phyloP scores from a whole-genome alignment of 2,888 invertebrate species.

The Podotricha telesiphe region DNA sequence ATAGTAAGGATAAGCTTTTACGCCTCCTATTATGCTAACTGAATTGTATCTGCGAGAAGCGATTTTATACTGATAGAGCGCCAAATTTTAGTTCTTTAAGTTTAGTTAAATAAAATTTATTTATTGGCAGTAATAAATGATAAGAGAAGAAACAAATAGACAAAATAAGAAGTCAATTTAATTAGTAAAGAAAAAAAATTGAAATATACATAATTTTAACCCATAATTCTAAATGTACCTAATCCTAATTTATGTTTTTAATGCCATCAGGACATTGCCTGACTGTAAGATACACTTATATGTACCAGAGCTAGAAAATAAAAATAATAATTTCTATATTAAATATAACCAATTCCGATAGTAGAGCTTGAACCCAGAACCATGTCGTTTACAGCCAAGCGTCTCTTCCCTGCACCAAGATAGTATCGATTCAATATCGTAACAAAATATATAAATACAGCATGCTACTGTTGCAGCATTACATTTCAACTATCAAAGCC shows the following conservation, averaged over 20 bases:
- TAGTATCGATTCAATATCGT: not conserved
- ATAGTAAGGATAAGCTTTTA: slow-evolving; percentile 28
- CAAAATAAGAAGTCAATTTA: no score
- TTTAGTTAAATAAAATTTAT: not conserved
- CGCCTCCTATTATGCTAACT: slow-evolving; percentile 36
- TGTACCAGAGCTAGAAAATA: no score
- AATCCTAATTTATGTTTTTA: no score
- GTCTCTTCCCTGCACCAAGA: not conserved
- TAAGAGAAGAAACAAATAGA: not conserved
- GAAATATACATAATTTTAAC: no score
- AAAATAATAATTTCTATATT: no score
- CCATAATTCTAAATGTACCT: no score
- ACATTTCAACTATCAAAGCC: slow-evolving; percentile 5
- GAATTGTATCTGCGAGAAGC: slow-evolving; percentile 30
- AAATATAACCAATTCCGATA: no score
- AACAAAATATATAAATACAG: not conserved
- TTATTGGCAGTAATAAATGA: not conserved
- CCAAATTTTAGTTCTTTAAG: not conserved
- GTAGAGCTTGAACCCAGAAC: no score
- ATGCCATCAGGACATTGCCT: no score
- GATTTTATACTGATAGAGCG: not conserved
- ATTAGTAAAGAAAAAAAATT: no score
- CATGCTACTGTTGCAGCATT: not conserved
- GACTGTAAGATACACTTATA: no score
- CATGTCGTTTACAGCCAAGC: not conserved